These are phyloP conservation scores for Synergus gifuensis DNA, from an alignment of 2,888 invertebrate species.

Conservation along the genomic window DNA sequence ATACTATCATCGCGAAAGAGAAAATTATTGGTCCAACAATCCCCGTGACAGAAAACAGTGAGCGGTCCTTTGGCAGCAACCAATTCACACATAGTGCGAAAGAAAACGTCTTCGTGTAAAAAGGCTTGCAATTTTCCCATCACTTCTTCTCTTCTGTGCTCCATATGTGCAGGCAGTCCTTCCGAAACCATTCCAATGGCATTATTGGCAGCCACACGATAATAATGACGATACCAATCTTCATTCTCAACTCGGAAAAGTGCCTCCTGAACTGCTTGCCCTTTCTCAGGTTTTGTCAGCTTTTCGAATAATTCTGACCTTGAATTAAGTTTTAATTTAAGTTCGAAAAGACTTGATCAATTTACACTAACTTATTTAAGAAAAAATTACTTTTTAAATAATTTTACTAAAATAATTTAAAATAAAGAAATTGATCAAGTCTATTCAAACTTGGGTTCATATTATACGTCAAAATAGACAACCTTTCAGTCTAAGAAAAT, in stretches of 20 bases:
- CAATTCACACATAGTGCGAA: slow-evolving; percentile 83
- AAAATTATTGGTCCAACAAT: slow-evolving; percentile 88
- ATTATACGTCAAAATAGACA: no score
- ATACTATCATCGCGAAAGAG: slow-evolving; percentile 80
- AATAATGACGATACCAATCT: slow-evolving; percentile 85
- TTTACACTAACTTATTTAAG: no score
- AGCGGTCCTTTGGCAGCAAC: slow-evolving; percentile 82
- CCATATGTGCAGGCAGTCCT: slow-evolving; percentile 73
- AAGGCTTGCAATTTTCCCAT: slow-evolving; percentile 82
- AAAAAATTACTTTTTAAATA: neutral
- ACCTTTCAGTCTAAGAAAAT: neutral
- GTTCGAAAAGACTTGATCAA: neutral
- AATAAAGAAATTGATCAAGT: no score
- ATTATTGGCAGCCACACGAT: slow-evolving; percentile 82
- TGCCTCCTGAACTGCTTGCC: slow-evolving; percentile 78
- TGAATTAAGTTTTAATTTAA: slow-evolving; percentile 39
- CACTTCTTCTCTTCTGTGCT: slow-evolving; percentile 78
- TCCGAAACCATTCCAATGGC: slow-evolving; percentile 83
- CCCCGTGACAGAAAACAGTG: slow-evolving; percentile 86
- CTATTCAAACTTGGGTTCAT: no score
- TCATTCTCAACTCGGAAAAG: slow-evolving; percentile 83
- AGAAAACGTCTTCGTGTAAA: slow-evolving; percentile 83
- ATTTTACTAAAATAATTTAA: no score
- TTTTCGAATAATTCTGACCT: slow-evolving; percentile 73
- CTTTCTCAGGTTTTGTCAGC: slow-evolving; percentile 65